phyloP scores from a whole-genome alignment of 2,888 invertebrate species.

The Tiliacea citrago region DNA sequence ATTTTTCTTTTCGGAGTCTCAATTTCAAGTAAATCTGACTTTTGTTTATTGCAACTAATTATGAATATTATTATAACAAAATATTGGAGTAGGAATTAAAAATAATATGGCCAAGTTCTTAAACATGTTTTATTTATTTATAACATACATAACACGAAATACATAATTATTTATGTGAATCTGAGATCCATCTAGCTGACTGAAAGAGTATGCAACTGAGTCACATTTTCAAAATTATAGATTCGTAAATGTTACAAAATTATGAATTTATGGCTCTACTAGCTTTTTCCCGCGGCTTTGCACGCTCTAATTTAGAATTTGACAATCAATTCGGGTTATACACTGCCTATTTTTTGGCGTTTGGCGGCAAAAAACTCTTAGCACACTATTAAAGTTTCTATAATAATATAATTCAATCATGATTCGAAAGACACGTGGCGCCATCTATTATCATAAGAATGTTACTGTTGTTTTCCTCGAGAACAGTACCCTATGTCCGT shows the following conservation, averaged over 20 bases:
- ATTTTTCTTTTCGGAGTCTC: not conserved
- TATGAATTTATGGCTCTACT: not conserved
- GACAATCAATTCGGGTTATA: no score
- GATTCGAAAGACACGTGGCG: no score
- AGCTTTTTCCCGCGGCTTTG: no score
- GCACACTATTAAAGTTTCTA: no score
- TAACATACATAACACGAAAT: conserved; percentile 41
- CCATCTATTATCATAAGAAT: no score
- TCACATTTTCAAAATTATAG: conserved; percentile 20
- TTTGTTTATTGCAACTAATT: not conserved
- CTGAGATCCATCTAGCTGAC: conserved; percentile 59
- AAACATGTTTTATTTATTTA: conserved; percentile 35
- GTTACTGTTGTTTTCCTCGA: no score
- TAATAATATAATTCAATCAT: no score
- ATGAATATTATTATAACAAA: not conserved
- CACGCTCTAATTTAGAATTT: no score
- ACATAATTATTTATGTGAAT: conserved; percentile 27
- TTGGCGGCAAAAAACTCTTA: no score
- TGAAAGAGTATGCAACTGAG: conserved; percentile 40
- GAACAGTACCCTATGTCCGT: no score
- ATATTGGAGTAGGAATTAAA: not conserved
- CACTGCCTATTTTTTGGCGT: no score
- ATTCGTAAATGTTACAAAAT: conserved; percentile 11
- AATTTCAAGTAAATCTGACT: not conserved
- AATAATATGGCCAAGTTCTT: conserved; percentile 10